Percentiles rank a stretch among this genome's conserved stretches.
Evolutionary conservation across 2,113 vertebrate species (phyloP).

Genomic region (Menura novaehollandiae): DNA sequence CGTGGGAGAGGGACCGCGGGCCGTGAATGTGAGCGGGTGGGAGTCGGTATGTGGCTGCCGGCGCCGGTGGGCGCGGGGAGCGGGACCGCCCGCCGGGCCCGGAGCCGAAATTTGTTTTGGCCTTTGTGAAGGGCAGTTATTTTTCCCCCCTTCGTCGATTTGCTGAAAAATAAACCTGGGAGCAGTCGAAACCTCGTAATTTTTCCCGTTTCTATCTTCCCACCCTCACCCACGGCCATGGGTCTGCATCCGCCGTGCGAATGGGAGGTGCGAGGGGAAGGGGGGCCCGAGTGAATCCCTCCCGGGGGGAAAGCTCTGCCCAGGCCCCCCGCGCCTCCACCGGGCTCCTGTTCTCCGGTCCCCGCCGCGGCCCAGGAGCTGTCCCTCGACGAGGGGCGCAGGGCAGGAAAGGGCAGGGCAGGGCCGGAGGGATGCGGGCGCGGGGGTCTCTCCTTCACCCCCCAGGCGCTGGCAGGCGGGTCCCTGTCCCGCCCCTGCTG

Average conservation of each 20-base stretch:
- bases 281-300: not conserved
- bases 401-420: not conserved
- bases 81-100: too few species aligned
- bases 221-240: not conserved
- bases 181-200: not conserved
- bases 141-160: not conserved
- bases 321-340: not conserved
- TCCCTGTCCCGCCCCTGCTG: not conserved
- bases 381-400: too few species aligned
- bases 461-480: too few species aligned
- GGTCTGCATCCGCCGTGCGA: not conserved
- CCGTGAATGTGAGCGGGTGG: not conserved
- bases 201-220: not conserved
- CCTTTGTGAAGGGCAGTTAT: not conserved
- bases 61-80: not conserved
- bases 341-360: not conserved
- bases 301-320: not conserved
- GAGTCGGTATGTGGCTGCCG: not conserved
- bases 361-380: not conserved
- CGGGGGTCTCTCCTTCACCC: not conserved
- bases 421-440: not conserved
- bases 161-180: not conserved
- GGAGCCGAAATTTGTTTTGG: not conserved
- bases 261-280: not conserved
- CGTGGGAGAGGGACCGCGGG: not conserved